These are phyloP conservation scores for Xylophagus ater DNA, from an alignment of 2,888 invertebrate genomes.

Conservation along the genomic window DNA sequence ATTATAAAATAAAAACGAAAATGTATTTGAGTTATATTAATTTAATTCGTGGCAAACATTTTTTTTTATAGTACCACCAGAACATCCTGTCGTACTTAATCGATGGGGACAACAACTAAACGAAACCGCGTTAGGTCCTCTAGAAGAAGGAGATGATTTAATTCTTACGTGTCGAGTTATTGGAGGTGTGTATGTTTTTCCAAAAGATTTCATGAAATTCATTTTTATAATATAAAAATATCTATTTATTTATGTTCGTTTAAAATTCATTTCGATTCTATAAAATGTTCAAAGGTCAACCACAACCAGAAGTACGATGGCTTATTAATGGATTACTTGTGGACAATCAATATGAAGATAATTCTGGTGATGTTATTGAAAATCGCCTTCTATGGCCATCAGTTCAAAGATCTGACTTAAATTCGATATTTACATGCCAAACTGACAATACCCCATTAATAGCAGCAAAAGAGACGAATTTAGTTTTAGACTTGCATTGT, in stretches of 20 bases:
- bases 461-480: slow-evolving; percentile 55
- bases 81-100: slow-evolving; percentile 65
- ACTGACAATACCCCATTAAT: slow-evolving; percentile 66
- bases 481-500: slow-evolving; percentile 60
- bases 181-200: slow-evolving; percentile 48
- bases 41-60: no score
- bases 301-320: slow-evolving; percentile 64
- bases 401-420: slow-evolving; percentile 59
- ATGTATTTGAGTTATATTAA: no score
- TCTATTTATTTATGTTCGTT: neutral
- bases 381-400: slow-evolving; percentile 57
- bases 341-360: slow-evolving; percentile 62
- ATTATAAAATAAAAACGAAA: no score
- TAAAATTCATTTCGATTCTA: neutral
- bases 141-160: slow-evolving; percentile 66
- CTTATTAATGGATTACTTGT: slow-evolving; percentile 58
- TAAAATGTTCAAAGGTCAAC: slow-evolving; percentile 43
- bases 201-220: neutral
- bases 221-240: neutral
- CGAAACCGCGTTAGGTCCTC: slow-evolving; percentile 58
- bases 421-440: slow-evolving; percentile 68
- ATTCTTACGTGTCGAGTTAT: slow-evolving; percentile 66
- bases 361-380: slow-evolving; percentile 65
- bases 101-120: slow-evolving; percentile 65
- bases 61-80: slow-evolving; percentile 60